Conservation (phyloP, 1,140 invertebrate species). For the Drosophila nebulosa region DNA sequence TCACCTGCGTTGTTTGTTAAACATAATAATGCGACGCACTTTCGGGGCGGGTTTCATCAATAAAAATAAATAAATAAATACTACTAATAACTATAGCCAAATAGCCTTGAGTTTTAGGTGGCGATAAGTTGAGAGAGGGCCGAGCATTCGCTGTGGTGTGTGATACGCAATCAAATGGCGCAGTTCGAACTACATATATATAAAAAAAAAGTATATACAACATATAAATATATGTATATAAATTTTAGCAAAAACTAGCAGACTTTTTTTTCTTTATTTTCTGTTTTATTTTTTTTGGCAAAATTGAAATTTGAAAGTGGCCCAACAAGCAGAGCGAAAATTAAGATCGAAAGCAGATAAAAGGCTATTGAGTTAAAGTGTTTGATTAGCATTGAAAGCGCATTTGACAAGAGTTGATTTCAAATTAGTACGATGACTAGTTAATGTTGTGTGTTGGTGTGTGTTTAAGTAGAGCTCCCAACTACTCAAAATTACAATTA, state of each 20-base stretch:
- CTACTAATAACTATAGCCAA: constrained; percentile 41
- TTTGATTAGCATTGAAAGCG: neutral
- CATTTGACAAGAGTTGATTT: neutral
- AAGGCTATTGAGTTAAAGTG: neutral
- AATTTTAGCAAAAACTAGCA: neutral
- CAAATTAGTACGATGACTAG: neutral
- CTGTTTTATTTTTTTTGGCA: neutral
- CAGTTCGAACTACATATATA: neutral
- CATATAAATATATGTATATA: neutral
- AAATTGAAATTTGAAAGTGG: neutral
- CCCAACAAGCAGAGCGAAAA: neutral
- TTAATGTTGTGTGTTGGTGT: neutral
- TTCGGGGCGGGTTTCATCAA: constrained; percentile 31
- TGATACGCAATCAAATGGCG: constrained; percentile 6
- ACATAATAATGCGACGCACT: constrained; percentile 61
- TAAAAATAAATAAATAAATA: constrained; percentile 21
- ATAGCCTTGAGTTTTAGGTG: constrained; percentile 54
- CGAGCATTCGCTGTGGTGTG: neutral
- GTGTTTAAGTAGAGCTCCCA: neutral
- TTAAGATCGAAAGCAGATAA: neutral
- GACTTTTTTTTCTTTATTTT: neutral
- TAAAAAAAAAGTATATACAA: neutral
- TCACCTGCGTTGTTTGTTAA: constrained; percentile 31
- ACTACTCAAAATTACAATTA: too few species aligned
- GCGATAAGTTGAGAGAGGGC: constrained; percentile 49